Evolutionary conservation across 1,140 invertebrate genomes (phyloP), one percentile per base, ranked within the genome.

Genomic region (Popillia japonica): DNA sequence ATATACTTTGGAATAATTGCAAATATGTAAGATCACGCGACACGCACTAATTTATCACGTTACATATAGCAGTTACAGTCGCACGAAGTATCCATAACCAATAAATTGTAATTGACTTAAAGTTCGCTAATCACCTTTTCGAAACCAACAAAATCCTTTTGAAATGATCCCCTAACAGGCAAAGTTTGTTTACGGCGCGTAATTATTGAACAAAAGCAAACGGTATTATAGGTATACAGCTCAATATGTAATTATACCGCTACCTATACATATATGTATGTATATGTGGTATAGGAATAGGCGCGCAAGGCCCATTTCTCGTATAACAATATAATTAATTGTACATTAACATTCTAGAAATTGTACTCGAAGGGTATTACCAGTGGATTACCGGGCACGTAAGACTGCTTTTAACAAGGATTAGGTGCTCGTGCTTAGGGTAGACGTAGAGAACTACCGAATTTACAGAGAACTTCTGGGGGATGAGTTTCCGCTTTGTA

Each of bases 271-370:
- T n/a, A n/a, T n/a, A n/a, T n/a, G n/a, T n/a, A n/a, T n/a, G n/a
- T n/a, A n/a, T n/a, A n/a, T n/a, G n/a, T n/a, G n/a, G n/a, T n/a
- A n/a, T 0, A 11, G 7, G 22, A 22, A 22, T 9, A 68, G 61
- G 61, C 61, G 61, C 22, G 22, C 11, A 68, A 10, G 27, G 17
- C 61, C 9, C 61, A 68, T 68, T 68, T 68, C 61, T 68, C 61
- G 61, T 27, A 68, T 68, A 68, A 68, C 61, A 68, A 22, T 68
- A 23, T 68, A 17, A 68, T 68, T 68, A 68, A 68, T 68, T 68
- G 22, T 68, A 68, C 8, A 68, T 68, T 68, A 68, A 68, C 61
- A 27, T 34, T 23, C 61, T 68, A 14, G 61, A 68, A 68, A 68
- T 68, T 68, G 61, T 10, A 68, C 22, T 34, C 61, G 61, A 68